phyloP scores from a whole-genome alignment of 1,140 invertebrate species.

The Oreohelix idahoensis region DNA sequence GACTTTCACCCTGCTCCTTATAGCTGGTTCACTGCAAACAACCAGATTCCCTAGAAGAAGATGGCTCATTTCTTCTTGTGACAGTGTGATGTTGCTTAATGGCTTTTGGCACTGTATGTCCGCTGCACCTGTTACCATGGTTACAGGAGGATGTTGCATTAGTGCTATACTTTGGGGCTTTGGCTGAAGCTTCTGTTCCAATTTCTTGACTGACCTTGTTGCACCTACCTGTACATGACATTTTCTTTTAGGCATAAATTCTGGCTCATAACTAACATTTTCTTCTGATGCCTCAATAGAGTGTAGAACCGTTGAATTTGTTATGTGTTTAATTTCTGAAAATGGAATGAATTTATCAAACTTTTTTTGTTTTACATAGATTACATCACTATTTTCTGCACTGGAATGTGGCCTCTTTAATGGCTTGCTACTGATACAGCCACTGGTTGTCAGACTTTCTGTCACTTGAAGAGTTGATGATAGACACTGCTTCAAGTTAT shows the following conservation, averaged over 20 bases:
- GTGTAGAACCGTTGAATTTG: neutral
- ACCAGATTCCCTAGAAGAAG: neutral
- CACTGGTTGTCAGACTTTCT: neutral
- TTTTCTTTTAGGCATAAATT: neutral
- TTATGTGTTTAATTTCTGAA: neutral
- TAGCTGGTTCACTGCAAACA: neutral
- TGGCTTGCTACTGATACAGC: neutral
- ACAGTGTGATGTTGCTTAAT: neutral
- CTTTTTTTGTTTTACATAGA: neutral
- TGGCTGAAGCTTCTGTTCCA: neutral
- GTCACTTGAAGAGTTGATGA: constrained; percentile 1
- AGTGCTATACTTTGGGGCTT: neutral
- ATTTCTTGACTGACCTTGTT: neutral
- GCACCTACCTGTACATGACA: neutral
- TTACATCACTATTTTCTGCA: neutral
- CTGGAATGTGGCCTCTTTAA: neutral
- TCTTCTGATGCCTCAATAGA: neutral
- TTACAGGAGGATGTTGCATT: neutral
- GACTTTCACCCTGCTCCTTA: neutral
- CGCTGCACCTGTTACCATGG: neutral
- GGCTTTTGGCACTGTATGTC: neutral
- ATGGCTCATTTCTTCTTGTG: neutral
- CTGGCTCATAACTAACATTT: neutral
- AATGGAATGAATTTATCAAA: neutral
- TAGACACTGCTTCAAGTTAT: constrained; percentile 1